Evolutionary conservation across 2,113 vertebrate genomes (phyloP).

Genomic region (Delphinus delphis): DNA sequence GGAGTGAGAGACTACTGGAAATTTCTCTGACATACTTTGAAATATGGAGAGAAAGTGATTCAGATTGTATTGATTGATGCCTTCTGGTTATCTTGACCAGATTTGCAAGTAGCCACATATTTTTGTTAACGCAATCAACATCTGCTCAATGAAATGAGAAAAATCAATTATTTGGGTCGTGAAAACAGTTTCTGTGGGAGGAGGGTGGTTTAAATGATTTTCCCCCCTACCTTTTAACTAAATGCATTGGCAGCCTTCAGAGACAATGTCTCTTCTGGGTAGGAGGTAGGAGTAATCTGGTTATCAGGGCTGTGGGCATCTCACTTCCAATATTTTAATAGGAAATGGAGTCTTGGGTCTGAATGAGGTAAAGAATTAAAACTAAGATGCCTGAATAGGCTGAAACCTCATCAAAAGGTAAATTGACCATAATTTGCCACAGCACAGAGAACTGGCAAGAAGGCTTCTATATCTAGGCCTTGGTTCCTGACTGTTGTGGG

Average conservation of each 20-base stretch:
- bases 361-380: background rate
- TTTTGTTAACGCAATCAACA: constrained; percentile 29
- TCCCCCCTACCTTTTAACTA: background rate
- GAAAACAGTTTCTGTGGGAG: background rate
- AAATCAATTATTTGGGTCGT: background rate
- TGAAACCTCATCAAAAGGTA: background rate
- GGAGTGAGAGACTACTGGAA: background rate
- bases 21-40: background rate
- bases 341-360: background rate
- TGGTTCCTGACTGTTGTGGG: background rate
- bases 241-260: background rate
- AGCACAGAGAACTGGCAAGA: background rate
- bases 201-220: background rate
- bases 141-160: constrained; percentile 35
- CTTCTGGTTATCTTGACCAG: background rate
- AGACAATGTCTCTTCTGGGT: background rate
- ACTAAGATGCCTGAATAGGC: background rate
- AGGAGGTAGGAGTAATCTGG: background rate
- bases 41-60: background rate
- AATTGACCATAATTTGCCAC: background rate
- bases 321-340: background rate
- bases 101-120: background rate
- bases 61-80: background rate
- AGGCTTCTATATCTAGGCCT: background rate
- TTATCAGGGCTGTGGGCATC: background rate